Conservation (phyloP, 2,113 vertebrate species). For the Notechis scutatus region DNA sequence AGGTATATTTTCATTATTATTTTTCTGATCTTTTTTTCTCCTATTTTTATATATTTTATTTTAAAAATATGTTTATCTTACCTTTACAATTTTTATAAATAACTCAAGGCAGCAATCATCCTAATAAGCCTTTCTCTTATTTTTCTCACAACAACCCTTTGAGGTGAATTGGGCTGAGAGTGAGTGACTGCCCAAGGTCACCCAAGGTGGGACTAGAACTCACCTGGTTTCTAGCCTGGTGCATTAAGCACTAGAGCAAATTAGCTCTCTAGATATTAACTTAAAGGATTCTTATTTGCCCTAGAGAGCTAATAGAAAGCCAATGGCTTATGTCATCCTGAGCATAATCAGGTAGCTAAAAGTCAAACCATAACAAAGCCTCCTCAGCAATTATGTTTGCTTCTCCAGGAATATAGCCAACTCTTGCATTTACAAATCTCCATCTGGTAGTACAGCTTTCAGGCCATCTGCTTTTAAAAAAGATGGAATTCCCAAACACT, state of each 20-base stretch:
- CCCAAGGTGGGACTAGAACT: neutral
- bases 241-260: neutral
- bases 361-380: neutral
- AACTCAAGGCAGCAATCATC: neutral
- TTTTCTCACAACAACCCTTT: neutral
- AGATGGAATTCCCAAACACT: neutral
- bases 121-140: neutral
- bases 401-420: conserved; percentile 3
- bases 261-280: neutral
- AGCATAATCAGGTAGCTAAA: neutral
- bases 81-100: neutral
- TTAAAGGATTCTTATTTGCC: neutral
- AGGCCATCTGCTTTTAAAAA: neutral
- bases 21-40: neutral
- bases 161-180: neutral
- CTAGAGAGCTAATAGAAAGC: neutral
- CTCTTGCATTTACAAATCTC: neutral
- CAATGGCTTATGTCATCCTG: neutral
- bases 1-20: neutral
- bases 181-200: neutral
- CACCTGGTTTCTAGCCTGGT: neutral
- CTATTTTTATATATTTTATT: neutral
- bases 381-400: neutral
- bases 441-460: neutral
- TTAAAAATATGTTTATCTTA: neutral